Base-by-base conservation (phyloP, 2,888 invertebrate species). In the Isoperla grammatica region DNA sequence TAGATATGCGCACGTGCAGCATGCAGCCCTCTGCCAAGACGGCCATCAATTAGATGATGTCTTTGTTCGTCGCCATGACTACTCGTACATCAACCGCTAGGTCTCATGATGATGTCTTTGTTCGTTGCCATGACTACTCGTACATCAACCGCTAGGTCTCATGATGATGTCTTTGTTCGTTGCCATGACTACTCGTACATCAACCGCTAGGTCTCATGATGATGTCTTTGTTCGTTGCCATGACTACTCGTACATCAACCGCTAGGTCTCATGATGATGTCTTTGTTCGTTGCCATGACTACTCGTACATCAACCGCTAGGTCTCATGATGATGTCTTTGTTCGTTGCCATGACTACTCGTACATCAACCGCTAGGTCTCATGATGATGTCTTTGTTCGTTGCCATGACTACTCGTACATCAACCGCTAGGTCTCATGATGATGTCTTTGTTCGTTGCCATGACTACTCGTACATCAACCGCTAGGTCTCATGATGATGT, bases 71-170 rank as follows among this genome's bases (percentile, higher is more conserved):
- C 8, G 29, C 29, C 29, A 29, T 8, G 8, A 29, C 29, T 29
- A 4, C 29, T 8, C 29, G 29, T 29, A 29, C 29, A 29, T 29
- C 29, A 29, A 29, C 29, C 4, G n/a, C n/a, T n/a, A n/a, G n/a
- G n/a, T n/a, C n/a, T 76, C 76, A 76, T 76, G 72, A 74, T 76
- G 75, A 75, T 76, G 75, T 75, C 76, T 76, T 75, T 75, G 75
- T 76, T 76, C 75, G 4, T 29, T 29, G 29, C 29, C 29, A 29
- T 8, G 8, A 29, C 29, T 29, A 4, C 29, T 8, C 29, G 29
- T 29, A 29, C 29, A 29, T 29, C 29, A 29, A 29, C 29, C 4
- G n/a, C n/a, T n/a, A n/a, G n/a, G n/a, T n/a, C n/a, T 76, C 76
- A 76, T 76, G 72, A 74, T 76, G 75, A 75, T 76, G 75, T 75